These are phyloP conservation scores for Australoheros scitulus DNA, from an alignment of 2,113 vertebrate species.

Conservation along the genomic window DNA sequence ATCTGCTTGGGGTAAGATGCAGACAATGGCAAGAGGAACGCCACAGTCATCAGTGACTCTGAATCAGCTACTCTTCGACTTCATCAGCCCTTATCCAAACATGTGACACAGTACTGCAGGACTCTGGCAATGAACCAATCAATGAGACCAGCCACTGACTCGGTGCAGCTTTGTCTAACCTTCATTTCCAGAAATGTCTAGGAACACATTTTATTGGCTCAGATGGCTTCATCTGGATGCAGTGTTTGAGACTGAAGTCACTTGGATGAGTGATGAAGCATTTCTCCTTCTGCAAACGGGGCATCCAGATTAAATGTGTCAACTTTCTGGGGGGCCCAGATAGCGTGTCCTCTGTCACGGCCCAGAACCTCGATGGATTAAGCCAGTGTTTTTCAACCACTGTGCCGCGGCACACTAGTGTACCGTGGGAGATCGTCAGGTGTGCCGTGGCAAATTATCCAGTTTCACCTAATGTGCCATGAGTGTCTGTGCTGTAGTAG, in stretches of 20 bases:
- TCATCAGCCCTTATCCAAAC: constrained; percentile 27
- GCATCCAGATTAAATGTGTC: no score
- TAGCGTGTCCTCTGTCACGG: not conserved
- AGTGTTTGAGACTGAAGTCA: fast-evolving
- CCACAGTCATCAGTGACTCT: not conserved
- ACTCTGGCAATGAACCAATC: not conserved
- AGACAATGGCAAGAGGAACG: constrained; percentile 46
- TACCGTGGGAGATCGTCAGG: no score
- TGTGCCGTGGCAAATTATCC: no score
- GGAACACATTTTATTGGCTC: not conserved
- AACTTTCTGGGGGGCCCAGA: no score
- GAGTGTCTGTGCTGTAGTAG: no score
- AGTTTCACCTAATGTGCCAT: no score
- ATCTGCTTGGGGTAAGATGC: constrained; percentile 22
- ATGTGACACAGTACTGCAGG: constrained; percentile 37
- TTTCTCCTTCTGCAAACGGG: no score
- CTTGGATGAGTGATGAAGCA: not conserved
- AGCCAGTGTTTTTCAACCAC: no score
- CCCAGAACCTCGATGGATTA: constrained; percentile 17
- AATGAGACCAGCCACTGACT: not conserved
- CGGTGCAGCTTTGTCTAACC: not conserved
- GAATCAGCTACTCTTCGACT: constrained; percentile 31
- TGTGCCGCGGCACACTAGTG: no score
- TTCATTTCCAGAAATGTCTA: not conserved
- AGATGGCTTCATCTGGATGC: not conserved